Conservation (phyloP, 1,140 invertebrate species). For the Scaptomyza pallida region DNA sequence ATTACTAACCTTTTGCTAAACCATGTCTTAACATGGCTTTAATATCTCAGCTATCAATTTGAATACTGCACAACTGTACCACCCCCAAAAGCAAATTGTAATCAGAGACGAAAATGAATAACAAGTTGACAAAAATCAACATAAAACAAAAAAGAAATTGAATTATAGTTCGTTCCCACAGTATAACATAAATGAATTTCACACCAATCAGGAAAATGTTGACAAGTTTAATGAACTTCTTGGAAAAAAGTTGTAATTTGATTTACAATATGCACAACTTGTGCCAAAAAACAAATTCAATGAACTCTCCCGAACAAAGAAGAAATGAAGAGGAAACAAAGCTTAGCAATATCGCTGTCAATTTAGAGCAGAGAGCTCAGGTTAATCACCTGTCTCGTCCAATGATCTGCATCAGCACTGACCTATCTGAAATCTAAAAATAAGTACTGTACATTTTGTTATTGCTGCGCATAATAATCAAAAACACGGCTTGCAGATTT, state of each 20-base stretch:
- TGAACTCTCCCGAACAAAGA: slow-evolving; percentile 39
- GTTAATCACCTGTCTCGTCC: slow-evolving; percentile 35
- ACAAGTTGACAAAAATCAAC: background rate
- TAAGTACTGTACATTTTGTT: slow-evolving; percentile 59
- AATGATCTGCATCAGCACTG: slow-evolving; percentile 60
- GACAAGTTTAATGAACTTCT: slow-evolving; percentile 64
- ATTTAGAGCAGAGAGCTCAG: background rate
- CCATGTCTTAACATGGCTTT: no score
- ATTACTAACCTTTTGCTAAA: no score
- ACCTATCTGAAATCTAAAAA: slow-evolving; percentile 67
- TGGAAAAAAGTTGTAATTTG: slow-evolving; percentile 54
- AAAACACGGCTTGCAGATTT: slow-evolving; percentile 49
- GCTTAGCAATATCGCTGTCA: background rate
- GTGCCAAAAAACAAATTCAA: slow-evolving; percentile 42
- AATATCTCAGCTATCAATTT: no score
- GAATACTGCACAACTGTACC: slow-evolving; percentile 7
- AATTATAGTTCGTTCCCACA: slow-evolving; percentile 35
- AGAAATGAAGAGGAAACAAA: background rate
- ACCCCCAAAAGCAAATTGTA: background rate
- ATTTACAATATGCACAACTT: slow-evolving; percentile 31
- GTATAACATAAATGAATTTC: slow-evolving; percentile 30
- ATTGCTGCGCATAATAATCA: slow-evolving; percentile 47
- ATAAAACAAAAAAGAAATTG: background rate
- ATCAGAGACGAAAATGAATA: background rate
- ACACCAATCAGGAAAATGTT: slow-evolving; percentile 38